Conservation (phyloP, 2,797 vertebrate genomes). For the Mormyrus hasselquistii region DNA sequence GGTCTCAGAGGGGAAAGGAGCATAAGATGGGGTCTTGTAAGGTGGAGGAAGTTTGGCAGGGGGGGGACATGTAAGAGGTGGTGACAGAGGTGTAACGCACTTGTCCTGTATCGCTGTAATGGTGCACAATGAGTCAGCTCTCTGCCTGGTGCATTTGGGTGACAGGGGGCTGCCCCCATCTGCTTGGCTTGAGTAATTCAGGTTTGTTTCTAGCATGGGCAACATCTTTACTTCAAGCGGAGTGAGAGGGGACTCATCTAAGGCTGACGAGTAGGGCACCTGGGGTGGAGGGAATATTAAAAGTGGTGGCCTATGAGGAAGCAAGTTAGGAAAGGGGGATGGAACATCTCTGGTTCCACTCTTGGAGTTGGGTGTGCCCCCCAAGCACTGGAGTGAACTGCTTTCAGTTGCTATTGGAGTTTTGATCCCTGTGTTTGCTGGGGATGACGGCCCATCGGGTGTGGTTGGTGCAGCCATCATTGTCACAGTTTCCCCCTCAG, state of each 20-base stretch:
- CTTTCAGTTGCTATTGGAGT: slow-evolving; percentile 24
- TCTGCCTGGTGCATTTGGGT: slow-evolving; percentile 75
- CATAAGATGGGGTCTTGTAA: slow-evolving; percentile 74
- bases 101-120: slow-evolving; percentile 69
- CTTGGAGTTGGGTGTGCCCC: slow-evolving; percentile 39
- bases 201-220: slow-evolving; percentile 87
- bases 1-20: slow-evolving; percentile 76
- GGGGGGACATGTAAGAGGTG: slow-evolving; percentile 57
- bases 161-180: slow-evolving; percentile 78
- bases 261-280: slow-evolving; percentile 86
- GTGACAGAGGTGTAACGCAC: slow-evolving; percentile 76
- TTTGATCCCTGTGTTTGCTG: slow-evolving; percentile 61
- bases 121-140: slow-evolving; percentile 78
- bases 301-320: slow-evolving; percentile 86
- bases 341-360: slow-evolving; percentile 79
- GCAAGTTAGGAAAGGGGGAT: slow-evolving; percentile 89
- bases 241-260: slow-evolving; percentile 90
- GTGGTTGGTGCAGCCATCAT: slow-evolving; percentile 42
- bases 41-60: slow-evolving; percentile 33
- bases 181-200: slow-evolving; percentile 77
- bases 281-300: slow-evolving; percentile 89
- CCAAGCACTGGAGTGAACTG: slow-evolving; percentile 45
- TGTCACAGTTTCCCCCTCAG: slow-evolving; percentile 64
- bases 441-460: slow-evolving; percentile 25
- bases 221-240: slow-evolving; percentile 94